Conservation (phyloP, 2,888 invertebrate species). For the Cryptus armator region DNA sequence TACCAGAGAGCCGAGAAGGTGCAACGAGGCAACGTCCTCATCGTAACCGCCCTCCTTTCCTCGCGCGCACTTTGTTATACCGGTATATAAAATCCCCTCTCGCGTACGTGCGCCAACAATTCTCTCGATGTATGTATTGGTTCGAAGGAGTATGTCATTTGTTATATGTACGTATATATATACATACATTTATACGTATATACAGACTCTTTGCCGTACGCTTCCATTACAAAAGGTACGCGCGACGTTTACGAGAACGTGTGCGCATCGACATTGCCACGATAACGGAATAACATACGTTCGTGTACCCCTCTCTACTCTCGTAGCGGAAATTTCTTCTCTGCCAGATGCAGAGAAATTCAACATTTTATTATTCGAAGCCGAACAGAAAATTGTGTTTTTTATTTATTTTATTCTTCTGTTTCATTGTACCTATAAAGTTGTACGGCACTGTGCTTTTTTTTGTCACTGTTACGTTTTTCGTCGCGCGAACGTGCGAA, state of each 20-base stretch:
- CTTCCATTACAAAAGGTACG: constrained; percentile 12
- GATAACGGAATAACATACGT: constrained; percentile 20
- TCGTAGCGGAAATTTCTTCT: background rate
- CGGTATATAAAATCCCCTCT: background rate
- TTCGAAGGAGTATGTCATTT: background rate
- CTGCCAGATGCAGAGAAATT: constrained; percentile 4
- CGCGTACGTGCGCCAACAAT: constrained; percentile 2
- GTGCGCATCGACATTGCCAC: background rate
- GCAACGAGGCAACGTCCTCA: constrained; percentile 41
- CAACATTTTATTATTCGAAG: background rate
- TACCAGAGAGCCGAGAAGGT: constrained; percentile 49
- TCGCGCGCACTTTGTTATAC: constrained; percentile 21
- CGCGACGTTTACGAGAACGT: constrained; percentile 10
- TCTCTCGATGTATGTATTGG: background rate
- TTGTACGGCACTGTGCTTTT: background rate
- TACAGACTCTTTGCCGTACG: background rate
- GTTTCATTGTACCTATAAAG: background rate
- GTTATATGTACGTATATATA: background rate
- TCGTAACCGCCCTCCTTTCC: constrained; percentile 40
- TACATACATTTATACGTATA: background rate
- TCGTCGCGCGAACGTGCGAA: background rate
- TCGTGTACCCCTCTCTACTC: background rate
- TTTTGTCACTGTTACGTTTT: background rate
- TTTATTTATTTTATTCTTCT: background rate
- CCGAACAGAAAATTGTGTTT: background rate